Conservation (phyloP, 1,140 invertebrate species). For the Caenorhabditis remanei region DNA sequence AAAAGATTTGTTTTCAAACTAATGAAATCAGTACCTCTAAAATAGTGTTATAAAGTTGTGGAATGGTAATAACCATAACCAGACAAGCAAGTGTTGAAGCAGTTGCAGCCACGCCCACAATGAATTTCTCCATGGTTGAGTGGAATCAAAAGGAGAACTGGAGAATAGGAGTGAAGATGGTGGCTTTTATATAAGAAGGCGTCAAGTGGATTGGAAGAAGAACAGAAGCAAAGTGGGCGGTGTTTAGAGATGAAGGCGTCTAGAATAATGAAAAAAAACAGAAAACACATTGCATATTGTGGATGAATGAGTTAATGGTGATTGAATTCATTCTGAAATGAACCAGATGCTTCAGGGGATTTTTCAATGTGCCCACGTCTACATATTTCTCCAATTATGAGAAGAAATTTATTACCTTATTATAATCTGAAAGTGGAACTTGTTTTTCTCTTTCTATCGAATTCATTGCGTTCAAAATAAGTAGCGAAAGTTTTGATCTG, state of each 20-base stretch:
- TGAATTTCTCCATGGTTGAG: slow-evolving; percentile 36
- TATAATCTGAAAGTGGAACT: too few species aligned
- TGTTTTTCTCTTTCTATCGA: too few species aligned
- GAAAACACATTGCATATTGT: slow-evolving; percentile 12
- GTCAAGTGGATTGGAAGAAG: slow-evolving; percentile 10
- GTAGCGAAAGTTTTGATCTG: neutral
- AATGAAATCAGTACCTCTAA: slow-evolving; percentile 12
- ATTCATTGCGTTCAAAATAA: neutral
- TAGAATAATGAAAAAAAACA: slow-evolving; percentile 21
- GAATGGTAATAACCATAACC: slow-evolving; percentile 46
- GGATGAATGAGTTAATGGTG: slow-evolving; percentile 48
- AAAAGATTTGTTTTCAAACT: neutral
- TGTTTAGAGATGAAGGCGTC: slow-evolving; percentile 44
- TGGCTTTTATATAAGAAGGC: slow-evolving; percentile 44
- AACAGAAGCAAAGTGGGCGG: slow-evolving; percentile 14
- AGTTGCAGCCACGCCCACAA: slow-evolving; percentile 37
- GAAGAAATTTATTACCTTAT: too few species aligned
- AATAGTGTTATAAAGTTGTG: slow-evolving; percentile 39
- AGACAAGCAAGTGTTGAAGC: slow-evolving; percentile 36
- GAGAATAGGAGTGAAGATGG: slow-evolving; percentile 2
- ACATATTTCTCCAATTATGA: too few species aligned
- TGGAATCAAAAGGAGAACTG: slow-evolving; percentile 19
- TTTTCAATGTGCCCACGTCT: neutral
- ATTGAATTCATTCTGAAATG: neutral
- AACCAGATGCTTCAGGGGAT: neutral